Evolutionary conservation across 2,888 invertebrate species (phyloP), one percentile per base, ranked within the genome.

Genomic region (Bombylius major): DNA sequence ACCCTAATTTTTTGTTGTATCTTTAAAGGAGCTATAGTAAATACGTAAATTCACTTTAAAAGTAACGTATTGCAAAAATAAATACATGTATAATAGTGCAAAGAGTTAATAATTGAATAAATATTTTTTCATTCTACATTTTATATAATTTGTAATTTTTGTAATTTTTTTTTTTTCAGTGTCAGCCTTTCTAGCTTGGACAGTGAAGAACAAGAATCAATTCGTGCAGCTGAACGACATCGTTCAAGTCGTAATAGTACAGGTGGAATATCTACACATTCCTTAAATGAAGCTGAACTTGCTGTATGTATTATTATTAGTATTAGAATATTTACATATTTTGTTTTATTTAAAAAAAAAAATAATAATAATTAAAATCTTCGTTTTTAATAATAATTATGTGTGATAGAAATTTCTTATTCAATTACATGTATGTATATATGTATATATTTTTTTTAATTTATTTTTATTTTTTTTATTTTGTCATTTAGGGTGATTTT

Each of bases 261-360:
- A 8, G 78, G 77, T 54, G 81, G 82, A 47, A 75, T 75, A 65
- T 75, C 75, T 46, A 90, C 91, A 4, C 90, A 91, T 71, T 92
- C 91, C 1, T 79, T 91, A 59, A 91, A 92, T 67, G 91, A 92
- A 70, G 89, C 89, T 62, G 90, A 91, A 75, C 77, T 91, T 62
- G 89, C 89, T 75, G 88, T 88, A 70, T 76, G 64, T 63, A 48
- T n/a, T n/a, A n/a, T n/a, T n/a, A n/a, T n/a, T n/a, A n/a, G n/a
- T n/a, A n/a, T 53, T 33, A 11, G 11, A 45, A 45, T 42, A 11
- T 42, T 42, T 42, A n/a, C n/a, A n/a, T n/a, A 51, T 31, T 39
- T 32, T 34, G 3, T n/a, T 8, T n/a, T 44, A 45, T 33, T 33
- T 33, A 14, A 5, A 50, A 53, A 53, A 45, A 13, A 46, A 32